Evolutionary conservation across 2,113 vertebrate species (phyloP).

Genomic region (Raphicerus campestris): DNA sequence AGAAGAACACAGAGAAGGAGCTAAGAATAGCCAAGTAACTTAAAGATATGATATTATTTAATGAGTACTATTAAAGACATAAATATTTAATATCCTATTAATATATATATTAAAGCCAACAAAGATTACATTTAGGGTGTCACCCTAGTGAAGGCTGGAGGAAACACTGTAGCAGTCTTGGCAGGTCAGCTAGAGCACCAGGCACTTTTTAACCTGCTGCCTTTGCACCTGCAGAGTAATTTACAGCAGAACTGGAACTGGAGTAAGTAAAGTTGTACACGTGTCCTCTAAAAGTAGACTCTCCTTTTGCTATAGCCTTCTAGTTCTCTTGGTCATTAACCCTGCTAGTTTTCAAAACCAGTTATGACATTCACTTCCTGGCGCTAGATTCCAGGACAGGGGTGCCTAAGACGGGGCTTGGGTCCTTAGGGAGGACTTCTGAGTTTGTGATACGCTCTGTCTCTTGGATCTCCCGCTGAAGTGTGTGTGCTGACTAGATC

Average conservation of each 20-base stretch:
- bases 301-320: neutral
- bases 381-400: neutral
- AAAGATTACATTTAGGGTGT: neutral
- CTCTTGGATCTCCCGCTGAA: neutral
- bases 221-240: neutral
- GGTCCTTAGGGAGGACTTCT: neutral
- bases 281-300: neutral
- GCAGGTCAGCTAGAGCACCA: neutral
- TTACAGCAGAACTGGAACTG: neutral
- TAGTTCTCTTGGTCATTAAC: neutral
- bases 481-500: neutral
- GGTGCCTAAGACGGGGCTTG: neutral
- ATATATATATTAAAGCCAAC: neutral
- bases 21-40: neutral
- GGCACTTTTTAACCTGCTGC: neutral
- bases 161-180: neutral
- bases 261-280: neutral
- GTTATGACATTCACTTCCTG: neutral
- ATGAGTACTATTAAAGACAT: neutral
- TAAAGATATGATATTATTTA: neutral
- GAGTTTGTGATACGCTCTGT: neutral
- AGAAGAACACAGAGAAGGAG: neutral
- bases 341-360: neutral
- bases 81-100: neutral
- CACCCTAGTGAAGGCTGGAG: neutral